These are phyloP conservation scores for Pseudochirops corinnae DNA, from an alignment of 2,797 vertebrate species.

Conservation along the genomic window DNA sequence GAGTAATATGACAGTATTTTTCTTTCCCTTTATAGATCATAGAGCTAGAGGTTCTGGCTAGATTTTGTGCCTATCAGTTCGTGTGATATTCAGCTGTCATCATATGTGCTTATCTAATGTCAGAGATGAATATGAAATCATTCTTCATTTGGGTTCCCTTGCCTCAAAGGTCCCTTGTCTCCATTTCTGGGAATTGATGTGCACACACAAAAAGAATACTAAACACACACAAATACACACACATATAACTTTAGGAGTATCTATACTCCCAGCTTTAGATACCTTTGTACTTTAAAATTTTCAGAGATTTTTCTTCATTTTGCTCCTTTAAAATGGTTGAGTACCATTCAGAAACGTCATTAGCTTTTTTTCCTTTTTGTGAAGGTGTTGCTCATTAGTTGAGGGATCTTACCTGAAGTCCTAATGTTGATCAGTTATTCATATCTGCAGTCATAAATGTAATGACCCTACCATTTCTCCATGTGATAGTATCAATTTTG, in stretches of 20 bases:
- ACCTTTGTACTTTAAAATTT: neutral
- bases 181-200: neutral
- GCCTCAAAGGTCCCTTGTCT: neutral
- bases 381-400: neutral
- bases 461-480: neutral
- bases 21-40: neutral
- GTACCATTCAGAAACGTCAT: neutral
- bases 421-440: neutral
- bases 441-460: neutral
- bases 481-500: neutral
- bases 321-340: neutral
- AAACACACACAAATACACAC: neutral
- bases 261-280: neutral
- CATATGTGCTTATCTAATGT: neutral
- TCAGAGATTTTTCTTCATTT: neutral
- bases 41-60: neutral
- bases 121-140: neutral
- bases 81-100: neutral
- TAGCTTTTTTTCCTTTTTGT: neutral
- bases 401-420: neutral
- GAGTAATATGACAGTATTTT: neutral
- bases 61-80: neutral
- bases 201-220: neutral
- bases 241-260: neutral
- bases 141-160: neutral